These are phyloP conservation scores for Tachystola acroxantha DNA, from an alignment of 2,888 invertebrate species.

Conservation along the genomic window DNA sequence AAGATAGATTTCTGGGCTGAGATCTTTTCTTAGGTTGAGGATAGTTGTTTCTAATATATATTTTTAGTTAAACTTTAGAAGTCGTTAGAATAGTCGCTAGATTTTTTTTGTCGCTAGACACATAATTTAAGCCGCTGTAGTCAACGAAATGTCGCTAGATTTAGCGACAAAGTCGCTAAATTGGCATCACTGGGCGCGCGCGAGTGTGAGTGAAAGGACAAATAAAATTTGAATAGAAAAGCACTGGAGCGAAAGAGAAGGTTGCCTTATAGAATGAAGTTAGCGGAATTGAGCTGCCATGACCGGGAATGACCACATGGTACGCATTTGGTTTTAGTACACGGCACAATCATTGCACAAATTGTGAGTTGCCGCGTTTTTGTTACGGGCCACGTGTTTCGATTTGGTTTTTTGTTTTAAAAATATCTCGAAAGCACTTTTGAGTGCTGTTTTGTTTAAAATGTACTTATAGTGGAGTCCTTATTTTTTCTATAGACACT, in stretches of 20 bases:
- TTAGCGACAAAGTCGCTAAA: too few species aligned
- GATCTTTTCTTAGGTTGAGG: too few species aligned
- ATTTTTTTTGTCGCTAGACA: too few species aligned
- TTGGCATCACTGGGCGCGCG: too few species aligned
- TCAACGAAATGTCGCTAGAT: too few species aligned
- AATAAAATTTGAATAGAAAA: conserved; percentile 34
- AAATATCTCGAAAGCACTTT: conserved; percentile 27
- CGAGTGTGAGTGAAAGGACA: conserved; percentile 52
- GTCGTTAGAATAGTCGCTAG: too few species aligned
- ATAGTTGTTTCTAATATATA: too few species aligned
- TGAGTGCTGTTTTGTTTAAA: conserved; percentile 17
- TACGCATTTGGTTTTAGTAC: conserved; percentile 50
- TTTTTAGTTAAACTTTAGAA: too few species aligned
- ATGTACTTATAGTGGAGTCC: background rate
- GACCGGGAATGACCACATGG: conserved; percentile 71
- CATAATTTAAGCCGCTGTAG: too few species aligned
- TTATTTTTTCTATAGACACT: too few species aligned
- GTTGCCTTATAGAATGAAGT: conserved; percentile 41
- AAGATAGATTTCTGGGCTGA: too few species aligned
- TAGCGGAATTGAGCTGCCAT: conserved; percentile 41
- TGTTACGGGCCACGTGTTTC: conserved; percentile 60
- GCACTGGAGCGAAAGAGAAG: conserved; percentile 37
- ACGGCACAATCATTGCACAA: conserved; percentile 61
- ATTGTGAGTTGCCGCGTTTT: conserved; percentile 65
- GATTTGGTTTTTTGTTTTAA: conserved; percentile 34